Base-by-base conservation (phyloP, 1,140 invertebrate genomes). In the Temnothorax curvispinosus region DNA sequence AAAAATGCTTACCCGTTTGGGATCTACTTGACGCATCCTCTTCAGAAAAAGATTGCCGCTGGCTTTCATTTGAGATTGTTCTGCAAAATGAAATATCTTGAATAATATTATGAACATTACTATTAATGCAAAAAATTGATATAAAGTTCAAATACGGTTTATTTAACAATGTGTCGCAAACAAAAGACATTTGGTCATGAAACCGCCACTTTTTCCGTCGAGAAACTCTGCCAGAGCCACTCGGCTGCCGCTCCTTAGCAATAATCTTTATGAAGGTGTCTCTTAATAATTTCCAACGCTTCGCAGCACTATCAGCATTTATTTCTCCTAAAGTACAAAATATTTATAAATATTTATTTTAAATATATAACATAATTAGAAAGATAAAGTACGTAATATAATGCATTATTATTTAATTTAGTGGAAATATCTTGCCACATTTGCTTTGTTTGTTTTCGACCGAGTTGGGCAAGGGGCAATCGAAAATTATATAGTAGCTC, bases 41-140 rank as follows among this genome's bases (percentile, higher is more conserved):
- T 65, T 65, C 35, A 5, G 64, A 38, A 65, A 65, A 65, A 65
- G 35, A 65, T n/a, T 65, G 64, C 8, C 8, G 8, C 35, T n/a
- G 64, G 64, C 18, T 65, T 65, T 65, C 64, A 4, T 65, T 65
- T 65, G 64, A 67, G 1, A 67, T 8, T 67, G 64, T 67, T 41
- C 35, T 67, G 64, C 6, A 67, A 58, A 67, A 67, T 67, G 18
- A 41, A 67, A 67, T 67, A 67, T 67, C 9, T 67, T 35, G 15
- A 67, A 67, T 41, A 67, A 67, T 67, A 67, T 67, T 67, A 35
- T 21, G 18, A 7, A 2, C 35, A 67, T 67, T 67, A 38, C 15
- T 38, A 38, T 65, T 67, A 41, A 67, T 67, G 15, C 32, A 38
- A 64, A 64, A 38, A 18, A 64, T n/a, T 60, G 18, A 41, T 67